phyloP scores from a whole-genome alignment of 2,113 vertebrate species.

The Recurvirostra avosetta region DNA sequence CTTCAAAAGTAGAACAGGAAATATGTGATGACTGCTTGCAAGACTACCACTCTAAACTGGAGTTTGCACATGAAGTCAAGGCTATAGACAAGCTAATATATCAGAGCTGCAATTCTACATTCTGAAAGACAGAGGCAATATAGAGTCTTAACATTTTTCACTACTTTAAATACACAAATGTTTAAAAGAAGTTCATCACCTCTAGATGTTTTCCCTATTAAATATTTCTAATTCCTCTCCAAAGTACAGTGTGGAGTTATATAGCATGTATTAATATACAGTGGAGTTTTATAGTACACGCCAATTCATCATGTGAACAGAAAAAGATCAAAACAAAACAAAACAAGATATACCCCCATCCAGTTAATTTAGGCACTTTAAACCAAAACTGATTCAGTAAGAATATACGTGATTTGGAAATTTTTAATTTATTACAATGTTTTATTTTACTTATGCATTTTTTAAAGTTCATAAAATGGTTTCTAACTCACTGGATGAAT shows the following conservation, averaged over 20 bases:
- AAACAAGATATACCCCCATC: accelerated
- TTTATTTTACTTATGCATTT: background rate
- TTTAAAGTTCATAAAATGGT: background rate
- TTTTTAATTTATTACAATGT: background rate
- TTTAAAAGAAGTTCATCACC: background rate
- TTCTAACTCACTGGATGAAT: background rate
- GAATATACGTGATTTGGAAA: background rate
- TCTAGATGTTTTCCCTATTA: background rate
- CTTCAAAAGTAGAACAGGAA: background rate
- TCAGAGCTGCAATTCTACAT: background rate
- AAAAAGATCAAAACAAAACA: background rate
- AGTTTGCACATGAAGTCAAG: background rate
- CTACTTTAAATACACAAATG: background rate
- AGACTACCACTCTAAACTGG: background rate
- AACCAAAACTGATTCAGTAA: background rate
- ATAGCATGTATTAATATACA: accelerated
- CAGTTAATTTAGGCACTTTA: background rate
- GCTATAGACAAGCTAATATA: background rate
- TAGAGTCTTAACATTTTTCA: background rate
- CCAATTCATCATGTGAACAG: background rate
- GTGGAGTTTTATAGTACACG: background rate
- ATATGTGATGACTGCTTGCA: background rate
- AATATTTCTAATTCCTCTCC: background rate
- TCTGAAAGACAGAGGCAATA: background rate
- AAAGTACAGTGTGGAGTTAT: background rate